phyloP scores from a whole-genome alignment of 2,888 invertebrate species.

The Xanthorhoe designata region DNA sequence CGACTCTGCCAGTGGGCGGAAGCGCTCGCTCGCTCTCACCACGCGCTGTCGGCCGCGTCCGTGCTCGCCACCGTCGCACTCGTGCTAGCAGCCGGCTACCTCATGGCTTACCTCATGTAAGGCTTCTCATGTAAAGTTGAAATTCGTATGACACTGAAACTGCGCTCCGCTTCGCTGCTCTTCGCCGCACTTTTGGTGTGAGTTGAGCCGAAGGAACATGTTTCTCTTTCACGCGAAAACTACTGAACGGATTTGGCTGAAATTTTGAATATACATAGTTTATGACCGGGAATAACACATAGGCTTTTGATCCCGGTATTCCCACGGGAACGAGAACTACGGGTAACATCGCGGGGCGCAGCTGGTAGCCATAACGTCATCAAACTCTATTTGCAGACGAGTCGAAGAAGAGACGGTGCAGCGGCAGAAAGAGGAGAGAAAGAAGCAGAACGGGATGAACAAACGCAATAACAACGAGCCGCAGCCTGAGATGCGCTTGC shows the following conservation, averaged over 20 bases:
- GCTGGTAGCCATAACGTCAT: not conserved
- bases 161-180: no score
- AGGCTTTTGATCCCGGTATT: no score
- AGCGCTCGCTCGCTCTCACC: constrained; percentile 90
- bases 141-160: no score
- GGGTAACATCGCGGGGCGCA: no score
- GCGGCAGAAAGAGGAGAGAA: constrained; percentile 84
- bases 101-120: constrained; percentile 90
- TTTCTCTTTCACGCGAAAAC: no score
- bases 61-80: constrained; percentile 91
- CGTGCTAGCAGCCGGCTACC: constrained; percentile 90
- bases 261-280: no score
- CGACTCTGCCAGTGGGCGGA: constrained; percentile 87
- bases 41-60: constrained; percentile 91
- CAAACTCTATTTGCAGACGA: constrained; percentile 57
- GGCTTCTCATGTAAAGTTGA: constrained; percentile 33
- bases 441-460: constrained; percentile 79
- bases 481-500: constrained; percentile 91
- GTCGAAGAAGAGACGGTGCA: constrained; percentile 80
- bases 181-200: no score
- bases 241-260: no score
- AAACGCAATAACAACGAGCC: constrained; percentile 79
- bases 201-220: no score
- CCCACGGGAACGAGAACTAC: no score
- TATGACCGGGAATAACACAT: no score